phyloP scores from a whole-genome alignment of 2,113 vertebrate genomes.

The Lasiurus cinereus region DNA sequence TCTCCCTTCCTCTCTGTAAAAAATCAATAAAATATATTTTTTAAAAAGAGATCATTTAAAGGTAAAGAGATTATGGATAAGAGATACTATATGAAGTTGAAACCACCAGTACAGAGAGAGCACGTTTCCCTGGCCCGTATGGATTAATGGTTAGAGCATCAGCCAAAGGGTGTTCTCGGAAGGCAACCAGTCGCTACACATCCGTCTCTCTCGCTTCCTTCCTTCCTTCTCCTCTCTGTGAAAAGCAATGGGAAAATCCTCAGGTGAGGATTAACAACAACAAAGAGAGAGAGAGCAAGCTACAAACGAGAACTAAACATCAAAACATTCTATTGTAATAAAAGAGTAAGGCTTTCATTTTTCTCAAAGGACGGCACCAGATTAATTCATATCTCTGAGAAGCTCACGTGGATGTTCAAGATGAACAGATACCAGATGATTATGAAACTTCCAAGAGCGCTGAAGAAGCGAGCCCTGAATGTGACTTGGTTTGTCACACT shows the following conservation, averaged over 20 bases:
- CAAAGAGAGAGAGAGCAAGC: slow-evolving; percentile 2
- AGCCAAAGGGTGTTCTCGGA: too few relatives aligned
- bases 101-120: slow-evolving; percentile 56
- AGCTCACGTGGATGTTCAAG: slow-evolving; percentile 77
- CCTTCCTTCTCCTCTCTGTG: too few relatives aligned
- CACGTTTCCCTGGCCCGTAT: background rate
- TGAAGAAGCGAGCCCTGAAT: slow-evolving; percentile 59
- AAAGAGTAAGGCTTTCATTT: slow-evolving; percentile 71
- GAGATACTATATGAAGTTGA: slow-evolving; percentile 78
- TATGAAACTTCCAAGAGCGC: slow-evolving; percentile 61
- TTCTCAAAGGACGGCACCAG: slow-evolving; percentile 74
- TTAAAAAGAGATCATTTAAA: slow-evolving; percentile 81
- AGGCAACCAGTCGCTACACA: too few relatives aligned
- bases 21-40: too few relatives aligned
- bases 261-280: too few relatives aligned
- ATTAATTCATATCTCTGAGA: slow-evolving; percentile 79
- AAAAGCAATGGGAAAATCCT: too few relatives aligned
- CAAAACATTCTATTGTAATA: slow-evolving; percentile 72
- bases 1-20: too few relatives aligned
- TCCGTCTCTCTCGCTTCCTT: too few relatives aligned
- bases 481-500: slow-evolving; percentile 3
- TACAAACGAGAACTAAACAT: slow-evolving; percentile 81
- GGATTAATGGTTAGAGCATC: too few relatives aligned
- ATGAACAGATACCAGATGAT: slow-evolving; percentile 76
- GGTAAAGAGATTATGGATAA: slow-evolving; percentile 82